Percentiles rank a stretch among this genome's conserved stretches.
phyloP scores from a whole-genome alignment of 2,888 invertebrate species.

The Synergus gifuensis region DNA sequence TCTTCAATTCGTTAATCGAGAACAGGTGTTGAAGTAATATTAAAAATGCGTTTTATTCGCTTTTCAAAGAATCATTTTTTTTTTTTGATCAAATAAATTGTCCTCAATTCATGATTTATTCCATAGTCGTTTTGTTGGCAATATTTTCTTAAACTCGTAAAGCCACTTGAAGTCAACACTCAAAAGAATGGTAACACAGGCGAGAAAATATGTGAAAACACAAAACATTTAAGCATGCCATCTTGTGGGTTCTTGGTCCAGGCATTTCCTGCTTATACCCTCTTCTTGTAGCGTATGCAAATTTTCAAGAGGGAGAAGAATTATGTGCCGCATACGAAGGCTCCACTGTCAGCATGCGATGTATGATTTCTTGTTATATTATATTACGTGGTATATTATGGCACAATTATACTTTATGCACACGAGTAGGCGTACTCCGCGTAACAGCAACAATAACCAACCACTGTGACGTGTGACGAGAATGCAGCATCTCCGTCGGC shows the following conservation, averaged over 20 bases:
- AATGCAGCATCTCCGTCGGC: slow-evolving; percentile 47
- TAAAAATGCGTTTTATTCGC: no score
- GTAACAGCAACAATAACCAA: slow-evolving; percentile 45
- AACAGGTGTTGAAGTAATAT: no score
- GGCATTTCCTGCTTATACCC: slow-evolving; percentile 48
- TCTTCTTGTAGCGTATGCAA: slow-evolving; percentile 44
- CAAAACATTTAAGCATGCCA: not conserved
- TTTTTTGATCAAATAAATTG: no score
- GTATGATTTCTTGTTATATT: slow-evolving; percentile 51
- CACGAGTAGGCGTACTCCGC: slow-evolving; percentile 50
- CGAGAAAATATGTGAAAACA: slow-evolving; percentile 3
- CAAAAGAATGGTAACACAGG: not conserved
- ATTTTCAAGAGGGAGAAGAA: slow-evolving; percentile 43
- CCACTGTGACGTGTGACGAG: slow-evolving; percentile 40
- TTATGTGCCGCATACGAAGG: slow-evolving; percentile 47
- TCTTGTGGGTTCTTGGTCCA: slow-evolving; percentile 21
- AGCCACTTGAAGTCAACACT: not conserved
- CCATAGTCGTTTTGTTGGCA: not conserved
- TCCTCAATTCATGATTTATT: no score
- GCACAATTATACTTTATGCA: slow-evolving; percentile 49
- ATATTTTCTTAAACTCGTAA: not conserved
- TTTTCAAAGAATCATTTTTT: no score
- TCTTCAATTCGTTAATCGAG: no score
- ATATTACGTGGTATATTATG: slow-evolving; percentile 52
- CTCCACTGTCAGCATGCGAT: slow-evolving; percentile 48